Conservation (phyloP, 2,888 invertebrate species). For the Acrobasis suavella region DNA sequence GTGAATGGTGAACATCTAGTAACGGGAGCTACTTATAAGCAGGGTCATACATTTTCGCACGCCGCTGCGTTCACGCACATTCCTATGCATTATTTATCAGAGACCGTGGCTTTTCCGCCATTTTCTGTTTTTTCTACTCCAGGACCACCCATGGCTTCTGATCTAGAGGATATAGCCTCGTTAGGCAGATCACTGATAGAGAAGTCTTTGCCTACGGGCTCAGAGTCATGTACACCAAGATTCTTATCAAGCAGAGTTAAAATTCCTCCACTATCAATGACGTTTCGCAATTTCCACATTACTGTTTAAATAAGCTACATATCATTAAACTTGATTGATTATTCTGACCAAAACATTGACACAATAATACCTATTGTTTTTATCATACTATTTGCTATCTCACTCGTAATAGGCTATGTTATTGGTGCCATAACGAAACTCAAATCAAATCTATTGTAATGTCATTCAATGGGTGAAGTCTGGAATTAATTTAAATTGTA, state of each 20-base stretch:
- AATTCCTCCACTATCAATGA: conserved; percentile 10
- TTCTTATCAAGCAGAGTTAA: conserved; percentile 4
- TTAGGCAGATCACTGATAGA: conserved; percentile 35
- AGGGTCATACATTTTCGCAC: conserved; percentile 58
- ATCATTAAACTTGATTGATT: conserved; percentile 9
- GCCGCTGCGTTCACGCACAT: conserved; percentile 54
- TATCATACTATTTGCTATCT: conserved; percentile 5
- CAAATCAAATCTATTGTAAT: conserved; percentile 12
- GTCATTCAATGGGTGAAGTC: background rate
- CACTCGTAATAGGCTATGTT: background rate
- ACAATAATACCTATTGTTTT: conserved; percentile 11
- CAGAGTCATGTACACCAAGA: conserved; percentile 15
- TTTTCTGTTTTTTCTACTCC: conserved; percentile 59
- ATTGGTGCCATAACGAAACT: conserved; percentile 2
- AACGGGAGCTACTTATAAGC: conserved; percentile 20
- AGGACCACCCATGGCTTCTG: conserved; percentile 48
- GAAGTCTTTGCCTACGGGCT: conserved; percentile 11
- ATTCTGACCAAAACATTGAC: conserved; percentile 8
- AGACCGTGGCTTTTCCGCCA: conserved; percentile 63
- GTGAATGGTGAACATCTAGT: conserved; percentile 14
- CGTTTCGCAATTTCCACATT: conserved; percentile 6
- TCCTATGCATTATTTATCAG: conserved; percentile 72
- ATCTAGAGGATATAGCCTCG: conserved; percentile 35
- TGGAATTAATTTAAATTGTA: background rate
- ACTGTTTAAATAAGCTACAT: background rate